Conservation (phyloP, 2,888 invertebrate genomes). For the Morpho helenor region DNA sequence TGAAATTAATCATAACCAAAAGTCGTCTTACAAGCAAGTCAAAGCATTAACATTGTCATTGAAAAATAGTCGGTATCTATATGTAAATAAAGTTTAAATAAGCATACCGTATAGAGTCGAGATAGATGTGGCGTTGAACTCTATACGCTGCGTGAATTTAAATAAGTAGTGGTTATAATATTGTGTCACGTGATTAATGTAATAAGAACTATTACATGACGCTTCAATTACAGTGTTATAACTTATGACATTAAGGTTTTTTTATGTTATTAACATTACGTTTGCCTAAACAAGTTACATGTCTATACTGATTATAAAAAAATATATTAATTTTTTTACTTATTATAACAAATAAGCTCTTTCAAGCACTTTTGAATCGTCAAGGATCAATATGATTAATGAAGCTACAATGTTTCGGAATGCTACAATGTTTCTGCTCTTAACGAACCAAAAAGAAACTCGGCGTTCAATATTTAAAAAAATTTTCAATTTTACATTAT, state of each 20-base stretch:
- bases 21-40: constrained; percentile 11
- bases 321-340: too few relatives aligned
- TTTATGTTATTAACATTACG: constrained; percentile 3
- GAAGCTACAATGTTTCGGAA: too few relatives aligned
- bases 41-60: constrained; percentile 6
- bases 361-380: too few relatives aligned
- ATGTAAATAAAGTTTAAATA: constrained; percentile 4
- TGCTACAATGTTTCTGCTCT: too few relatives aligned
- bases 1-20: constrained; percentile 6
- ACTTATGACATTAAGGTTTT: not conserved
- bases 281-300: too few relatives aligned
- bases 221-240: not conserved
- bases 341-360: too few relatives aligned
- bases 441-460: too few relatives aligned
- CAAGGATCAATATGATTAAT: too few relatives aligned
- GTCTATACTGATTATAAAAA: too few relatives aligned
- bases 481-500: too few relatives aligned
- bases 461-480: too few relatives aligned
- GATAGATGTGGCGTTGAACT: constrained; percentile 38
- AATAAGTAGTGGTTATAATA: constrained; percentile 26
- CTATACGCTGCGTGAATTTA: constrained; percentile 37
- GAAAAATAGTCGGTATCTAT: constrained; percentile 1
- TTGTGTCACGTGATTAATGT: constrained; percentile 11
- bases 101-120: constrained; percentile 13
- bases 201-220: constrained; percentile 6